Base-by-base conservation (phyloP, 2,888 invertebrate genomes). In the Molorchus minor region DNA sequence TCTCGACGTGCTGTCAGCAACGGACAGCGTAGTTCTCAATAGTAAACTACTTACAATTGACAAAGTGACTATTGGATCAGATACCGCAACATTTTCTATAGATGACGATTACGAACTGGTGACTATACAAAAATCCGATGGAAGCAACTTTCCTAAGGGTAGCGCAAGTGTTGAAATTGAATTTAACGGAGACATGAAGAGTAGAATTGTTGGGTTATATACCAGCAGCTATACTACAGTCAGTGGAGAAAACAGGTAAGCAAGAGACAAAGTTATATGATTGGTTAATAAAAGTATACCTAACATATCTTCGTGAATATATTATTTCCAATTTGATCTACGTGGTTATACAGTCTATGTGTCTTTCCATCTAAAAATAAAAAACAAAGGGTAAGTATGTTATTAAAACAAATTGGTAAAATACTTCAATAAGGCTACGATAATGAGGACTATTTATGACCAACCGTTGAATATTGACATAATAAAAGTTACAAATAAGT, bases 151-250 rank as follows among this genome's bases (percentile, higher is more conserved):
- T 62, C 40, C 38, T 13, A 54, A 49, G 1, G 69, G 70, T 3
- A 79, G 79, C 52, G 87, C 88, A 73, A 78, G 80, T 10, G 75
- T 91, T 10, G 74, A 79, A 36, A 83, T 92, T 40, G 79, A 85
- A 30, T 93, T 88, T 72, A 79, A 80, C 61, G 92, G 92, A 0
- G 83, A 83, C 62, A 82, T 91, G 75, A 85, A 84, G 19, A 83
- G 85, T 61, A 86, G 87, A 64, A 88, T 91, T 71, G 87, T 89
- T 54, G 92, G 92, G 2, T 84, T 92, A 55, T 93, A 92, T 76
- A 85, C 85, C 65, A 91, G 91, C 58, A 83, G 81, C 3, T 88
- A 92, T 64, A 80, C 77, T 46, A 79, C 83, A 71, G 73, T 64
- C 5, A 65, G 73, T 16, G 78, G 78, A 3, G 66, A 72, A 7